Evolutionary conservation across 2,797 vertebrate species (phyloP).

Genomic region (Xenops minutus): DNA sequence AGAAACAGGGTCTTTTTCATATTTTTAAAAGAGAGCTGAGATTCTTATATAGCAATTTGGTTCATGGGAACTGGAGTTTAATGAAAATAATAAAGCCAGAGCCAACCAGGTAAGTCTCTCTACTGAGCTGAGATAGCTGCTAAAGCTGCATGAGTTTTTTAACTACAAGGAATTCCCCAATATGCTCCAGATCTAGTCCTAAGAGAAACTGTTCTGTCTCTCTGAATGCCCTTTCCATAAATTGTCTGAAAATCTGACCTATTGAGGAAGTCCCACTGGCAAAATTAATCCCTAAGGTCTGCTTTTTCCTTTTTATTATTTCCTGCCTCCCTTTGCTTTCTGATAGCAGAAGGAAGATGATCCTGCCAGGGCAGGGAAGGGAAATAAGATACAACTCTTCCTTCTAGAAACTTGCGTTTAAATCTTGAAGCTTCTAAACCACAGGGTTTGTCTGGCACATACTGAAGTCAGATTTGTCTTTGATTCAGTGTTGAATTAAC

Average conservation of each 20-base stretch:
- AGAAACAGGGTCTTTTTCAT: background rate
- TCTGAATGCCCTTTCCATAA: background rate
- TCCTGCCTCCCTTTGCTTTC: background rate
- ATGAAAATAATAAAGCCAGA: background rate
- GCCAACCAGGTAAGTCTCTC: background rate
- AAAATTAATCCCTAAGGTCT: background rate
- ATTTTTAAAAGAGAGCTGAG: background rate
- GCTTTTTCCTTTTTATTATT: background rate
- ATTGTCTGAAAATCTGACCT: background rate
- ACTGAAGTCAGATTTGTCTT: background rate
- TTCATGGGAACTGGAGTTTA: background rate
- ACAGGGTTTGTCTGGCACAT: rapidly evolving
- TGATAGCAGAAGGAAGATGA: background rate
- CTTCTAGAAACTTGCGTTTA: background rate
- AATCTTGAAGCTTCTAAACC: background rate
- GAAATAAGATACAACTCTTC: background rate
- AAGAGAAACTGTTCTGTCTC: background rate
- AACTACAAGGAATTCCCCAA: background rate
- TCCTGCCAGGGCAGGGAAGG: background rate
- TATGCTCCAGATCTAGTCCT: background rate
- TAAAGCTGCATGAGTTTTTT: background rate
- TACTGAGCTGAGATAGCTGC: background rate
- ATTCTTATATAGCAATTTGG: background rate
- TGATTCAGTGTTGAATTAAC: background rate
- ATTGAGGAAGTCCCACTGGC: background rate